These are phyloP conservation scores for Pelecanoides urinatrix DNA, from an alignment of 2,113 vertebrate genomes.

Conservation along the genomic window DNA sequence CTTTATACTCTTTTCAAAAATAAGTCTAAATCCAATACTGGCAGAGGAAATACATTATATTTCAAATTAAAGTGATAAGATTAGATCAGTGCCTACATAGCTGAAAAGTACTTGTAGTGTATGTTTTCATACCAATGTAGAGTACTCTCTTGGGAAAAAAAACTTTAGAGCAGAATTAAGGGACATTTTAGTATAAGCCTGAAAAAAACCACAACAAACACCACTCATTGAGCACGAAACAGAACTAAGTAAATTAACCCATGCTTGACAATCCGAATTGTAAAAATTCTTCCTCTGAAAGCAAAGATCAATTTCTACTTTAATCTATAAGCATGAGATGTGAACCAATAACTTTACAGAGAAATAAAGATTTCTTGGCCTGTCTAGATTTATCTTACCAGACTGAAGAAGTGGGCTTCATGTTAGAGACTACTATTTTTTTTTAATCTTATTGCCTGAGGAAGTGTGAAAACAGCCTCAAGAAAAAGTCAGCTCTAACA, in stretches of 20 bases:
- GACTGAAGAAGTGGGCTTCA: slow-evolving; percentile 35
- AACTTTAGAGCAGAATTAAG: neutral
- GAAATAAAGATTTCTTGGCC: slow-evolving; percentile 69
- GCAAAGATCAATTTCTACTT: slow-evolving; percentile 59
- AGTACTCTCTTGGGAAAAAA: neutral
- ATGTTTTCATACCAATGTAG: neutral
- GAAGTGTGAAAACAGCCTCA: slow-evolving; percentile 56
- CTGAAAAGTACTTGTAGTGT: neutral
- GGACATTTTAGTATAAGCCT: neutral
- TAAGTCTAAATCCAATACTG: neutral
- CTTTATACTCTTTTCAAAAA: neutral
- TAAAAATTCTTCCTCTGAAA: slow-evolving; percentile 41
- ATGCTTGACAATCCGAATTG: neutral
- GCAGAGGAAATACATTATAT: neutral
- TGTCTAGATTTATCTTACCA: slow-evolving; percentile 61
- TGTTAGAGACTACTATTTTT: slow-evolving; percentile 3
- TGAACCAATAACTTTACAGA: slow-evolving; percentile 40
- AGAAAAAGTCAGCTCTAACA: neutral
- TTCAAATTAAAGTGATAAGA: neutral
- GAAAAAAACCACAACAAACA: neutral
- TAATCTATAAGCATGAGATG: slow-evolving; percentile 36
- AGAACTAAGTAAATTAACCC: neutral
- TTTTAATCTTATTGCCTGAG: slow-evolving; percentile 45
- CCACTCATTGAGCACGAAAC: neutral
- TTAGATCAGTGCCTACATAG: neutral